Base-by-base conservation (phyloP, 1,140 invertebrate species). In the Octopus sinensis region DNA sequence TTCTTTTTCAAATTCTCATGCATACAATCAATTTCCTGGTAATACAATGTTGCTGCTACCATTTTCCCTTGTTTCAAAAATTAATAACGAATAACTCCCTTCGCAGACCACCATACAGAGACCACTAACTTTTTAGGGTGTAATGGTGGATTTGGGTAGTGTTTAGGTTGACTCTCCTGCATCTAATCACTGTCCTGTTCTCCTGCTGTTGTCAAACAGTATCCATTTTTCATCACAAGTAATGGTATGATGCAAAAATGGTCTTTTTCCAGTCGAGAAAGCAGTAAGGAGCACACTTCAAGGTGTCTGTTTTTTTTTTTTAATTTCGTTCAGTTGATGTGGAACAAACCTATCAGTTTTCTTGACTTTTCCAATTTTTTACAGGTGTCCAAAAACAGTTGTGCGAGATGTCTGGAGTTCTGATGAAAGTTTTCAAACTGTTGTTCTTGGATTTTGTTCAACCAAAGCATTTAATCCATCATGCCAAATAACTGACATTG, bases 181-280 rank as follows among this genome's bases (percentile, higher is more conserved):
- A n/a, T 68, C 12, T 12, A 68, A n/a, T n/a, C 62, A 3, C 62
- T 68, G 62, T 68, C 12, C 62, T 68, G 62, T 13, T 68, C 62
- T 12, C n/a, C 3, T 68, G 62, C n/a, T 12, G n/a, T 68, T 68
- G 62, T 68, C n/a, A 68, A 13, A 68, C 12, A 68, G 62, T 13
- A 68, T 68, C 62, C 62, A 68, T 68, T 68, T 68, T 68, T 68
- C 62, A 68, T 68, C 62, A 68, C 62, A 68, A 13, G 62, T 68
- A 68, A 68, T 68, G 62, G 3, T 68, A 13, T 68, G 62, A 68
- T 68, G 12, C 12, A 68, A n/a, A 68, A 68, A 68, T 68, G 62
- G 62, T 12, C n/a, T n/a, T 12, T 68, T 68, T 68, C 12, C n/a
- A 13, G 12, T 43, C 3, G 30, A 43, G 30, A 43, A 23, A 23